Evolutionary conservation across 2,113 vertebrate species (phyloP).

Genomic region (Theropithecus gelada): DNA sequence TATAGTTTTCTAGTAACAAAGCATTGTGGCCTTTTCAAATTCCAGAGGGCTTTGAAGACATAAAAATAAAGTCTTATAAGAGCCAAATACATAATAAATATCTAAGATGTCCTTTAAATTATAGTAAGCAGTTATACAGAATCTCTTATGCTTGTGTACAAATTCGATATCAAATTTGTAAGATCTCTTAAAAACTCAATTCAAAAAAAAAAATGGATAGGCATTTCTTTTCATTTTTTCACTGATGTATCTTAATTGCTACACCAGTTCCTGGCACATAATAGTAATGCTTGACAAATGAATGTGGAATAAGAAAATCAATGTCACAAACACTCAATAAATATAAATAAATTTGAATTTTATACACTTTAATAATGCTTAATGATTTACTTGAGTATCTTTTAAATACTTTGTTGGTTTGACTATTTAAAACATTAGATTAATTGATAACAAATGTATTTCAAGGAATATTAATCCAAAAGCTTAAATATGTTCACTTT

Average conservation of each 20-base stretch:
- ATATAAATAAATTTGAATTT: background rate
- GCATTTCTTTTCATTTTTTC: background rate
- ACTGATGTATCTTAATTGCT: background rate
- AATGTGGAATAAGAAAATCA: background rate
- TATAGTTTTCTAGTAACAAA: constrained; percentile 49
- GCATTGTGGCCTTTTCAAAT: background rate
- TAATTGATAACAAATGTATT: background rate
- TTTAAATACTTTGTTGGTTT: background rate
- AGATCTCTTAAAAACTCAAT: background rate
- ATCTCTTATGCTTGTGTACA: background rate
- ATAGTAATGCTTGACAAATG: background rate
- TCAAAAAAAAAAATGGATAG: background rate
- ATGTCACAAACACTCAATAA: background rate
- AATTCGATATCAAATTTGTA: background rate
- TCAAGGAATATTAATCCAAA: background rate
- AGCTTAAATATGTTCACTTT: background rate
- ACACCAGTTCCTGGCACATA: background rate
- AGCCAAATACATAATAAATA: background rate
- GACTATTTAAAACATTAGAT: background rate
- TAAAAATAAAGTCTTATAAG: background rate
- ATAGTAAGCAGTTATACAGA: background rate
- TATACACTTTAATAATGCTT: background rate
- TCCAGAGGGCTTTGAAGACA: background rate
- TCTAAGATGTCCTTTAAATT: background rate
- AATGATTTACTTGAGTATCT: background rate